Base-by-base conservation (phyloP, 2,113 vertebrate genomes). In the Heterotilapia buettikoferi region DNA sequence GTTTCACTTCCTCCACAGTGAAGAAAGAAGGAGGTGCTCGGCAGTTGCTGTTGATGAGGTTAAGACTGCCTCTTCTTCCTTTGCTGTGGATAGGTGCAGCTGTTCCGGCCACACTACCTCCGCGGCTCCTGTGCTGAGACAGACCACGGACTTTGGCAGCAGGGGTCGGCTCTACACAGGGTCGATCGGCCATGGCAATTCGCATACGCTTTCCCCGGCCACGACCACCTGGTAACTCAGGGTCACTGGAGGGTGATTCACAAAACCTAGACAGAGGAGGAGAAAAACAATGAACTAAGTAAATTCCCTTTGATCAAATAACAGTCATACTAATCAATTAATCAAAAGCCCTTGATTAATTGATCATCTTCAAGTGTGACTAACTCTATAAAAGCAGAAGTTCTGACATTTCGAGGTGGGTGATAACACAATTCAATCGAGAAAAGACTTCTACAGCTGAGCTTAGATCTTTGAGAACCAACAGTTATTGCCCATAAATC, bases 161-260 rank as follows among this genome's bases (percentile, higher is more conserved):
- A 81, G 98, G 97, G 84, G 96, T 93, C 0, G 96, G 92, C 21
- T 99, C 98, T 0, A 94, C 93, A 29, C 97, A 97, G 0, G 98
- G 96, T 9, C 97, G 95, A 80, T 96, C 95, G 0, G 97, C 95
- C 3, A 98, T 96, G 1, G 97, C 95, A 0, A 99, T 96, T 78
- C 98, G 96, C 9, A 98, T 97, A 43, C 99, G 95, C 92, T 99
- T 99, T 9, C 98, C 98, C 76, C 99, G 96, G 40, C 98, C 98
- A 5, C 98, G 98, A 38, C 97, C 97, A 31, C 98, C 98, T 1
- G 97, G 96, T 96, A 98, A 96, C 91, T 99, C 99, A 87, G 98
- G 96, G 94, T 99, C 98, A 84, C 98, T 98, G 54, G 98, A 98
- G 2, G 98, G 98, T 0, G 99, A 99, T 91, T 99, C 98, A 61